Evolutionary conservation across 2,888 invertebrate species (phyloP).

Genomic region (Epirrhoe alternata): DNA sequence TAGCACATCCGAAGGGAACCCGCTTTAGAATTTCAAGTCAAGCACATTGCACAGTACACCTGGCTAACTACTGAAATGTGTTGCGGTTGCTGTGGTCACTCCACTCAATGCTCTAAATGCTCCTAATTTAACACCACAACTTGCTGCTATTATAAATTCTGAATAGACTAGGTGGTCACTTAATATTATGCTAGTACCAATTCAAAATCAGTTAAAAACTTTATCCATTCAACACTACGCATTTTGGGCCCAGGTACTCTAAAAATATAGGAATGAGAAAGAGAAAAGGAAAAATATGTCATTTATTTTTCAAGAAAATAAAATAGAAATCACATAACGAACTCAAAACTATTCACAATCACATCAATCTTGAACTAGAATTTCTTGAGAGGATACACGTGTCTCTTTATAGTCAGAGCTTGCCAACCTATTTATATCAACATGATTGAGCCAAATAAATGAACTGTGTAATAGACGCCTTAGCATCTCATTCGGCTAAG

Average conservation of each 20-base stretch:
- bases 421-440: slow-evolving; percentile 10
- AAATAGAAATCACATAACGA: neutral
- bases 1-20: neutral
- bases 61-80: slow-evolving; percentile 29
- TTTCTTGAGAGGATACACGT: neutral
- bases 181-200: neutral
- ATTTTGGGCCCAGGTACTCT: too few species aligned
- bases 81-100: slow-evolving; percentile 64
- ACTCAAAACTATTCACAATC: neutral
- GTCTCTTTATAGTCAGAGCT: neutral
- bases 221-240: too few species aligned
- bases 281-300: too few species aligned
- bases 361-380: neutral
- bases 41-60: slow-evolving; percentile 21
- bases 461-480: slow-evolving; percentile 16
- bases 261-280: too few species aligned
- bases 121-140: slow-evolving; percentile 27
- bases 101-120: slow-evolving; percentile 53
- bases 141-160: slow-evolving; percentile 15
- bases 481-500: slow-evolving; percentile 22
- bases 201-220: neutral
- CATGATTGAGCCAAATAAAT: slow-evolving; percentile 17
- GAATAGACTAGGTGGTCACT: slow-evolving; percentile 2
- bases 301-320: neutral
- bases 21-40: neutral